Base-by-base conservation (phyloP, 2,888 invertebrate genomes). In the Platycheirus albimanus region DNA sequence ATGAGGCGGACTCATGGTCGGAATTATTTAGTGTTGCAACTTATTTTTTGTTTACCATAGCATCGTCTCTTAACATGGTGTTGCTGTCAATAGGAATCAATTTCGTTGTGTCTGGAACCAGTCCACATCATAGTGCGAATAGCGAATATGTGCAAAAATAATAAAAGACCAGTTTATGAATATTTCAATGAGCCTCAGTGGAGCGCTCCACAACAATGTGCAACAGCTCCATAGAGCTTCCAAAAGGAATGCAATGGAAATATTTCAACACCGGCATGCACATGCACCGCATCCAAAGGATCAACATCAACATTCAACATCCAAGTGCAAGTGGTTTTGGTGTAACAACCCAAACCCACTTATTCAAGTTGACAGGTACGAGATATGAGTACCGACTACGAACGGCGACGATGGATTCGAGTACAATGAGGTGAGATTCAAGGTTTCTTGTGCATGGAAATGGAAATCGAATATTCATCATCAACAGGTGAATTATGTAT, bases 91-190 rank as follows among this genome's bases (percentile, higher is more conserved):
- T 38, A 28, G 54, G 15, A 74, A 56, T 63, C 17, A 67, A 36
- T 28, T 36, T 24, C 5, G 30, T 17, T 20, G 13, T 38, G 3
- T 38, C 10, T 43, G 7, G 64, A 76, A 81, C 81, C 66, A 66
- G 81, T 76, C 30, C 47, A 51, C 8, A 56, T 67, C 20, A n/a
- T n/a, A n/a, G n/a, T n/a, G n/a, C 38, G 19, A 20, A 24, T 10
- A 3, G 36, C 38, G 58, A 13, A n/a, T n/a, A n/a, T n/a, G n/a
- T n/a, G n/a, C n/a, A n/a, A n/a, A 11, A 51, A 63, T 41, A 69
- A 28, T 36, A 61, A 36, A 38, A 61, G 41, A 78, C 77, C 77
- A 58, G 77, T 58, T 77, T 64, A 17, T 33, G 45, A 36, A 36
- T 43, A 61, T 43, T 43, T 33, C 17, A 38, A 61, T 19, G 36